Percentiles rank a stretch among this genome's conserved stretches.
phyloP scores from a whole-genome alignment of 2,113 vertebrate species.

The Microtus pennsylvanicus region DNA sequence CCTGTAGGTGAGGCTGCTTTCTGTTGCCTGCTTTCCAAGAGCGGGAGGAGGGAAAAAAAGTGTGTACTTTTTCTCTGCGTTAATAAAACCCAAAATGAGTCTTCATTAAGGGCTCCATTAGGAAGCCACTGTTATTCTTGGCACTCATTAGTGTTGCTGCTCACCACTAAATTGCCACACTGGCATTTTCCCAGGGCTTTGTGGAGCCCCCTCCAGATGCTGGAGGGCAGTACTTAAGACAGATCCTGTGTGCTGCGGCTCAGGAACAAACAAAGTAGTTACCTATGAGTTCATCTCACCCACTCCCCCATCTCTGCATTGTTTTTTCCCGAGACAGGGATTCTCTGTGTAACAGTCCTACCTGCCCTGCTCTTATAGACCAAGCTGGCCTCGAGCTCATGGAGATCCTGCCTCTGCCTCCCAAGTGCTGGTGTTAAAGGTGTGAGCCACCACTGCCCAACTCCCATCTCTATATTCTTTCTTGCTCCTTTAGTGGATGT shows the following conservation, averaged over 20 bases:
- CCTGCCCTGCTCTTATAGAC: too few species aligned
- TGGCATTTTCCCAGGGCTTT: constrained; percentile 79
- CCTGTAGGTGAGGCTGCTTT: not conserved
- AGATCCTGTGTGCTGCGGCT: not conserved
- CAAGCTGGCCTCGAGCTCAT: too few species aligned
- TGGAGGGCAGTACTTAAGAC: not conserved
- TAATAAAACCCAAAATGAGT: constrained; percentile 89
- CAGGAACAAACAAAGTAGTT: not conserved
- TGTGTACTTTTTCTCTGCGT: constrained; percentile 84
- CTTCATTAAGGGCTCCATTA: constrained; percentile 89
- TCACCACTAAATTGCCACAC: constrained; percentile 85
- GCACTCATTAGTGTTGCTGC: constrained; percentile 86
- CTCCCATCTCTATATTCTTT: not conserved
- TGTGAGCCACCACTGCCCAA: too few species aligned
- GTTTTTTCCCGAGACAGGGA: too few species aligned
- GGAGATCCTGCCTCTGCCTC: too few species aligned
- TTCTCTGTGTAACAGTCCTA: too few species aligned
- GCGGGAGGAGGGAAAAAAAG: constrained; percentile 70
- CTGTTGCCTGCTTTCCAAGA: constrained; percentile 49
- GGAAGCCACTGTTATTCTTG: constrained; percentile 86
- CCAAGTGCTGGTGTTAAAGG: too few species aligned
- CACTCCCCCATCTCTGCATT: not conserved
- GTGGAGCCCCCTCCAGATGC: not conserved
- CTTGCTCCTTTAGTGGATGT: not conserved
- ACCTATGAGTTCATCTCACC: not conserved